Evolutionary conservation across 2,888 invertebrate genomes (phyloP).

Genomic region (Lapara coniferarum): DNA sequence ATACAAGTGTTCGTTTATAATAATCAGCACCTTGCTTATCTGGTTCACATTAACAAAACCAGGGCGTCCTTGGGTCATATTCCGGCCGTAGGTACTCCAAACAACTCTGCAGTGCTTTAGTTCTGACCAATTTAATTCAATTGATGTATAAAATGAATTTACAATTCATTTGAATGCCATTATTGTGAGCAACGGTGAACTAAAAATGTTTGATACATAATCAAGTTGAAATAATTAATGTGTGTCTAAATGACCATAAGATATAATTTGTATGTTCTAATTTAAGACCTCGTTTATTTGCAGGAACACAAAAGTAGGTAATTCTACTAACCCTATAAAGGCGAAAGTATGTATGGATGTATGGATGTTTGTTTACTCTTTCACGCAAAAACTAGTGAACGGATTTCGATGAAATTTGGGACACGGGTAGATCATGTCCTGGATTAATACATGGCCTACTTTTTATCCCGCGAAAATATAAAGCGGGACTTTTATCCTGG

Average conservation of each 20-base stretch:
- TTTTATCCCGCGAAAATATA: too few species aligned
- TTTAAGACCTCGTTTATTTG: not conserved
- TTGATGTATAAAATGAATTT: not conserved
- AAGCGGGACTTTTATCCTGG: too few species aligned
- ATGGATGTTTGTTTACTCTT: too few species aligned
- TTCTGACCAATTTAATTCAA: conserved; percentile 3
- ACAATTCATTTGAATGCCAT: not conserved
- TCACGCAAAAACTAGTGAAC: too few species aligned
- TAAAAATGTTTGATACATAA: not conserved
- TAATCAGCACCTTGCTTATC: conserved; percentile 19
- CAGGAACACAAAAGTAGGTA: not conserved
- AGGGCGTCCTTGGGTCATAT: conserved; percentile 13
- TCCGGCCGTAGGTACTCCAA: not conserved
- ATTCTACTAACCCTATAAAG: too few species aligned
- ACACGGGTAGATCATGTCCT: too few species aligned
- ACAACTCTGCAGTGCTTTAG: not conserved
- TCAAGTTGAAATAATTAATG: not conserved
- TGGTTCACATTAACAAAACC: conserved; percentile 27
- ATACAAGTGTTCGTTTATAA: conserved; percentile 22
- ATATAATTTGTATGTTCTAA: not conserved
- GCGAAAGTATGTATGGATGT: too few species aligned
- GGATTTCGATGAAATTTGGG: too few species aligned
- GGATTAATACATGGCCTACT: too few species aligned
- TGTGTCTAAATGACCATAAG: not conserved
- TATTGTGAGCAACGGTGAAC: not conserved